Evolutionary conservation across 2,888 invertebrate species (phyloP), one percentile per base, ranked within the genome.

Genomic region (Arctia plantaginis): DNA sequence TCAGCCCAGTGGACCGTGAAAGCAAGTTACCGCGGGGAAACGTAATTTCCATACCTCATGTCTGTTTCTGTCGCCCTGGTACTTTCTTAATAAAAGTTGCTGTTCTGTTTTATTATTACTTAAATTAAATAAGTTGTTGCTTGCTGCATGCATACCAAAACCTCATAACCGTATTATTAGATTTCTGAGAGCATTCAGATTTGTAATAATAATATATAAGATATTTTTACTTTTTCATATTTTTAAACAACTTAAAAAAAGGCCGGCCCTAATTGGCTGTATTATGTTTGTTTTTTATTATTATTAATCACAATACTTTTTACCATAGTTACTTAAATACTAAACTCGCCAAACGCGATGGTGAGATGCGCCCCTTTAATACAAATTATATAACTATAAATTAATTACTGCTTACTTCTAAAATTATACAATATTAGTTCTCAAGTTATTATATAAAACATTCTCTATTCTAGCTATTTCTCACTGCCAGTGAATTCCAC

Each of bases 1-100:
- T 96, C 96, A 96, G 93, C 89, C 87, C 96, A 96, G 95, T 96
- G 96, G 96, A 95, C 96, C 93, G 96, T 95, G 96, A 96, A 96
- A 95, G 94, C 94, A 95, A 94, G 94, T 92, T 93, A 94, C 93
- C 90, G 91, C 91, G 92, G 94, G 93, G 93, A 92, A 91, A 90
- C 86, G 93, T 93, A 91, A 95, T 95, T 95, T 94, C 93, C 95
- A 95, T 95, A 95, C 94, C 94, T 95, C 94, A 93, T 94, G 93
- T 92, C 93, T 92, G 91, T 87, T 92, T 94, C 93, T 95, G 95
- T 92, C 93, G 90, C 91, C 91, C 89, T 94, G 84, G 93, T 95
- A 89, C 91, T 93, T 89, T 94, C 93, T 94, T 95, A 94, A 93
- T 94, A 93, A 93, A 94, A 95, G 88, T 94, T 94, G 85, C 83